phyloP scores from a whole-genome alignment of 2,797 vertebrate genomes.

The Mycteria americana region DNA sequence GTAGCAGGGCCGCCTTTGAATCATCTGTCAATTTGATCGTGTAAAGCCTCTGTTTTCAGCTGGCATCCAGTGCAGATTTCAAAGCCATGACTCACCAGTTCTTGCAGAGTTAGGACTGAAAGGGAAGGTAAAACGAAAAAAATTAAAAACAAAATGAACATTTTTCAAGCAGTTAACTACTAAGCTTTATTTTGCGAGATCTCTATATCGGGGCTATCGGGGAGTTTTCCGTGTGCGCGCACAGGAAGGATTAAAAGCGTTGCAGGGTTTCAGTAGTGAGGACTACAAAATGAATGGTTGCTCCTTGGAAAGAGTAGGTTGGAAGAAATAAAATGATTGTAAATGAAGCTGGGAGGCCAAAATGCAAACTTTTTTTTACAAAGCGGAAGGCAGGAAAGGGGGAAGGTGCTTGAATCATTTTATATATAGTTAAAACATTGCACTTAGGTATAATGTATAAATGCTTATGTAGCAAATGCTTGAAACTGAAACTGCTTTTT shows the following conservation, averaged over 20 bases:
- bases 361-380: background rate
- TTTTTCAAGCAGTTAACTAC: background rate
- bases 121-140: background rate
- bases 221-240: rapidly evolving
- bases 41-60: conserved; percentile 75
- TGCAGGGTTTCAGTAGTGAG: background rate
- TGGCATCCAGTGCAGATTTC: conserved; percentile 76
- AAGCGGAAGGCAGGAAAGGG: background rate
- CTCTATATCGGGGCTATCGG: background rate
- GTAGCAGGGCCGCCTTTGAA: conserved; percentile 64
- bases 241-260: background rate
- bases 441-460: background rate
- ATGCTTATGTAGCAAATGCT: background rate
- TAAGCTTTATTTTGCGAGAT: background rate
- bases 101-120: background rate
- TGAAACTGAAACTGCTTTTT: background rate
- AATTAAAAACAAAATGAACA: background rate
- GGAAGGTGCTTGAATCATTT: background rate
- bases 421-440: background rate
- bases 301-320: background rate
- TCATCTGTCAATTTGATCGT: conserved; percentile 80
- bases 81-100: conserved; percentile 72
- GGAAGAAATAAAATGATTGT: background rate
- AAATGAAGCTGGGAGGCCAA: background rate
- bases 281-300: background rate